Evolutionary conservation across 2,888 invertebrate species (phyloP), one percentile per base, ranked within the genome.

Genomic region (Platerodrilus igneus): DNA sequence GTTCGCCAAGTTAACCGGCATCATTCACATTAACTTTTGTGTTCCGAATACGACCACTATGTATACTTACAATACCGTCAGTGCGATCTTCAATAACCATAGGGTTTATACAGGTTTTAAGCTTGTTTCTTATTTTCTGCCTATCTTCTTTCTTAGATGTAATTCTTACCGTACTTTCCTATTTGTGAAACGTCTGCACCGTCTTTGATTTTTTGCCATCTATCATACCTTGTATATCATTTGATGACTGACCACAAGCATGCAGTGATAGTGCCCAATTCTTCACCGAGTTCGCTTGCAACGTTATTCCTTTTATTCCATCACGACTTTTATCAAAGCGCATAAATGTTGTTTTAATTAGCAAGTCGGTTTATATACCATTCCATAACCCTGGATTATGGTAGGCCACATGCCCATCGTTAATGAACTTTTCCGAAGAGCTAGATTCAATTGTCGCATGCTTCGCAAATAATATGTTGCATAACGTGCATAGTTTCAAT

Each of bases 311-410:
- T 26, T 26, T 26, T 26, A 9, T 26, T 26, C 26, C 13, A 26
- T 14, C 26, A 26, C 26, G 26, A 26, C n/a, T n/a, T n/a, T n/a
- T n/a, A n/a, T n/a, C n/a, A n/a, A 26, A 26, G 26, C 26, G 26
- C 26, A 26, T 26, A 26, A 26, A 26, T 26, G 10, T 26, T 26
- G 26, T 26, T 26, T 13, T 14, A 26, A 26, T 26, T 26, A 13
- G 4, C 26, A 26, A 13, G 26, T 26, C 26, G 26, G 11, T 26
- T 14, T 7, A 26, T 26, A 26, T 26, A 11, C 10, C 11, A 26
- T 26, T 26, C 26, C 26, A 26, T 26, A 26, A 13, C 13, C 26
- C 26, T 5, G 3, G 13, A 26, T 14, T 26, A 11, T 26, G 26
- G 8, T 8, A 14, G 13, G 26, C 26, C 26, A 26, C 26, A 26